These are phyloP conservation scores for Xylota segnis DNA, from an alignment of 2,888 invertebrate genomes.

Conservation along the genomic window DNA sequence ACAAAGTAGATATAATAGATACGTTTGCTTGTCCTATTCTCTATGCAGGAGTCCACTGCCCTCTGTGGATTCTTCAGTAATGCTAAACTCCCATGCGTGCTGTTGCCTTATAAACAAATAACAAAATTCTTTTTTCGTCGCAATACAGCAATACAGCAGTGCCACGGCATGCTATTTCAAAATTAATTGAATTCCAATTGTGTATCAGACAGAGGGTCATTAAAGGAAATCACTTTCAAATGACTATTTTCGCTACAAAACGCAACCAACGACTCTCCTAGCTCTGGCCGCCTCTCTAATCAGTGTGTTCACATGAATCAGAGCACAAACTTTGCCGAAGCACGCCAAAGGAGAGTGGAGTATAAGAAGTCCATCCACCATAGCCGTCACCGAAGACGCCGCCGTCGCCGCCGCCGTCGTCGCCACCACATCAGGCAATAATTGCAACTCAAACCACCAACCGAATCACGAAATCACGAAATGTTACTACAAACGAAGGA, in stretches of 20 bases:
- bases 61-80: too few species aligned
- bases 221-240: conserved; percentile 62
- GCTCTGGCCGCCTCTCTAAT: conserved; percentile 27
- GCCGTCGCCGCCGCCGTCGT: background rate
- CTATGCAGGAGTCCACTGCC: too few species aligned
- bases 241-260: conserved; percentile 37
- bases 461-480: conserved; percentile 51
- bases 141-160: background rate
- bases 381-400: too few species aligned
- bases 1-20: too few species aligned
- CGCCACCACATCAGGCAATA: conserved; percentile 7
- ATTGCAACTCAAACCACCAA: conserved; percentile 48
- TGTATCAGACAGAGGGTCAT: conserved; percentile 48
- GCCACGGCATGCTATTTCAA: conserved; percentile 64
- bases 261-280: conserved; percentile 19
- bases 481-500: conserved; percentile 5
- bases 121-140: background rate
- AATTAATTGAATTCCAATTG: conserved; percentile 73
- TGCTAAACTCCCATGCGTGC: background rate
- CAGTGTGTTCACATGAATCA: conserved; percentile 41
- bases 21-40: too few species aligned
- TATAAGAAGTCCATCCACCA: conserved; percentile 1
- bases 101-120: conserved; percentile 1
- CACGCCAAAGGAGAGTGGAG: background rate
- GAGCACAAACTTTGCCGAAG: conserved; percentile 1